phyloP scores from a whole-genome alignment of 2,113 vertebrate species.

The Clarias macrocephalus region DNA sequence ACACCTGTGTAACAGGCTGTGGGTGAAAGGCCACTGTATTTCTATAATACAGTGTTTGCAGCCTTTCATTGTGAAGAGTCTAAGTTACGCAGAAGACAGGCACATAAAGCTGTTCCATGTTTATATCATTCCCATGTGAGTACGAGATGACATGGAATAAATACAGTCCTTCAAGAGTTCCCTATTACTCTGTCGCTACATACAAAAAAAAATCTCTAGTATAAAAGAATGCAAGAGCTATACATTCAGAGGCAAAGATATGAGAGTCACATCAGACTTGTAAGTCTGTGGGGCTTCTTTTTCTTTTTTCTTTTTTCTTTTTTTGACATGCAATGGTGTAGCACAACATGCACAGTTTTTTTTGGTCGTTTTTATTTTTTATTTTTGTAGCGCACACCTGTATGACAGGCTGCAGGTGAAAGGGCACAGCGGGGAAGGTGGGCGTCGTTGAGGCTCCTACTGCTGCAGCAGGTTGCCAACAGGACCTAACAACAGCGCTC shows the following conservation, averaged over 20 bases:
- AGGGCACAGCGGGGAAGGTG: slow-evolving; percentile 54
- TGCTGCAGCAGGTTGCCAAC: slow-evolving; percentile 45
- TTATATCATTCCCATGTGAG: too few species aligned
- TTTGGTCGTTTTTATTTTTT: not conserved
- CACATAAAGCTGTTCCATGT: too few species aligned
- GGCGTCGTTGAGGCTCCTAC: slow-evolving; percentile 47
- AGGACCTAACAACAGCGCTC: slow-evolving; percentile 52
- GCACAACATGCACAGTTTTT: not conserved
- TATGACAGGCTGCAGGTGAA: slow-evolving; percentile 44
- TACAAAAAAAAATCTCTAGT: too few species aligned
- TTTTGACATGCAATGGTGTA: not conserved
- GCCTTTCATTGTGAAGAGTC: too few species aligned
- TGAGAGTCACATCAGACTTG: too few species aligned
- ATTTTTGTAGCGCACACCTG: slow-evolving; percentile 58
- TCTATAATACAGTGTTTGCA: too few species aligned
- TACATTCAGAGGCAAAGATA: too few species aligned
- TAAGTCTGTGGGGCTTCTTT: not conserved
- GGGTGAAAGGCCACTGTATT: not conserved
- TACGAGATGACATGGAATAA: too few species aligned
- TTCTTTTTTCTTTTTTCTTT: not conserved
- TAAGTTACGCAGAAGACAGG: too few species aligned
- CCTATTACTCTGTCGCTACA: too few species aligned
- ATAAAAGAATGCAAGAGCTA: too few species aligned
- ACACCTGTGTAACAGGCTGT: not conserved
- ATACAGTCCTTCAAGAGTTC: too few species aligned